Percentiles rank a stretch among this genome's conserved stretches.
phyloP scores from a whole-genome alignment of 2,888 invertebrate species.

The Epinotia bilunana region DNA sequence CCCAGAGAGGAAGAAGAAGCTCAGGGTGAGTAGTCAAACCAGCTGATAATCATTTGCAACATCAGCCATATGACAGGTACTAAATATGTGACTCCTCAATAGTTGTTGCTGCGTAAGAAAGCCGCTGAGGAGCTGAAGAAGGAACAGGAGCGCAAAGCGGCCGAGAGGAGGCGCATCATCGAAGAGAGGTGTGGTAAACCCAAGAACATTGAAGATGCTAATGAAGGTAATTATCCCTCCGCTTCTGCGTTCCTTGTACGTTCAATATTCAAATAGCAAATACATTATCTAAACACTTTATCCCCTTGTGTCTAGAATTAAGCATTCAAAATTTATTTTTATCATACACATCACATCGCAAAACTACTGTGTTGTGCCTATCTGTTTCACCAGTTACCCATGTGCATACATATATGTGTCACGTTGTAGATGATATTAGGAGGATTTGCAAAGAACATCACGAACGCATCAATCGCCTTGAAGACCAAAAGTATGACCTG shows the following conservation, averaged over 20 bases:
- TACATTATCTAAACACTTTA: slow-evolving; percentile 12
- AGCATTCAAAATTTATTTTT: slow-evolving; percentile 30
- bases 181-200: slow-evolving; percentile 97
- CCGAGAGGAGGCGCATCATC: slow-evolving; percentile 98
- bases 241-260: slow-evolving; percentile 19
- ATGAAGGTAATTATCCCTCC: slow-evolving; percentile 90
- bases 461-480: slow-evolving; percentile 93
- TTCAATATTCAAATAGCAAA: slow-evolving; percentile 26
- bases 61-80: not conserved
- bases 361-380: slow-evolving; percentile 45
- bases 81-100: slow-evolving; percentile 47
- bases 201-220: slow-evolving; percentile 95
- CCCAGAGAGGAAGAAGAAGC: slow-evolving; percentile 99
- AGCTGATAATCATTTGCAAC: not conserved
- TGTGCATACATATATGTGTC: slow-evolving; percentile 67
- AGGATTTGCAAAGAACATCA: slow-evolving; percentile 93
- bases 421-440: slow-evolving; percentile 89
- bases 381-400: slow-evolving; percentile 50
- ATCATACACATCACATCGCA: slow-evolving; percentile 65
- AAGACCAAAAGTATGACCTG: slow-evolving; percentile 99
- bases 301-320: slow-evolving; percentile 20
- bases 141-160: slow-evolving; percentile 99
- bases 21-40: slow-evolving; percentile 90
- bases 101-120: slow-evolving; percentile 99
- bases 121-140: slow-evolving; percentile 99